Evolutionary conservation across 1,140 invertebrate species (phyloP), one percentile per base, ranked within the genome.

Genomic region (Amyelois transitella): DNA sequence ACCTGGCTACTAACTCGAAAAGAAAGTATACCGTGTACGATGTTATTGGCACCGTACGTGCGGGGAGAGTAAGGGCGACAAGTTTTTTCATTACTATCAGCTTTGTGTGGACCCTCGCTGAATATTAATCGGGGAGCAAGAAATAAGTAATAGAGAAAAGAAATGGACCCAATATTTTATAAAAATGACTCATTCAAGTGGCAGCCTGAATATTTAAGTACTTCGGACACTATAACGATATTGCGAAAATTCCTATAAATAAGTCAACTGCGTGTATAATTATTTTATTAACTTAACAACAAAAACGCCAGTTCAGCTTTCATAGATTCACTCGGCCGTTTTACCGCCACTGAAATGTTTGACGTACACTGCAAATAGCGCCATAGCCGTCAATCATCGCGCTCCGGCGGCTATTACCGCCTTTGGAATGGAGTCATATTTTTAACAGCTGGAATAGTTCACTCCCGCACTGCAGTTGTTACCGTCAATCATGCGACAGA

Each of bases 21-120:
- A n/a, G n/a, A n/a, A n/a, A n/a, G n/a, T n/a, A n/a, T n/a, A n/a
- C n/a, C n/a, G n/a, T n/a, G n/a, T n/a, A n/a, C n/a, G n/a, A n/a
- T n/a, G n/a, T n/a, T n/a, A n/a, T n/a, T n/a, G 44, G 3, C 14
- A 7, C 0, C 10, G 19, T 10, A n/a, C 4, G 19, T n/a, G n/a
- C n/a, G 47, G 47, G 18, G 21, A 21, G 45, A 21, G 6, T 7
- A n/a, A 3, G 21, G 18, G 21, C 14, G 47, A 53, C 51, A 53
- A 53, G 51, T 44, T 53, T 53, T 53, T 53, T 53, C 51, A 53
- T 53, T 53, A 53, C 20, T 22, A 20, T n/a, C 19, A 38, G 43
- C 38, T 25, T 32, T 44, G 19, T 48, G 18, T 44, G 12, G 19
- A 45, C 21, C 45, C 43, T 17, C 50, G 4, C n/a, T 18, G 50